Base-by-base conservation (phyloP, 2,113 vertebrate genomes). In the Pseudopipra pipra region DNA sequence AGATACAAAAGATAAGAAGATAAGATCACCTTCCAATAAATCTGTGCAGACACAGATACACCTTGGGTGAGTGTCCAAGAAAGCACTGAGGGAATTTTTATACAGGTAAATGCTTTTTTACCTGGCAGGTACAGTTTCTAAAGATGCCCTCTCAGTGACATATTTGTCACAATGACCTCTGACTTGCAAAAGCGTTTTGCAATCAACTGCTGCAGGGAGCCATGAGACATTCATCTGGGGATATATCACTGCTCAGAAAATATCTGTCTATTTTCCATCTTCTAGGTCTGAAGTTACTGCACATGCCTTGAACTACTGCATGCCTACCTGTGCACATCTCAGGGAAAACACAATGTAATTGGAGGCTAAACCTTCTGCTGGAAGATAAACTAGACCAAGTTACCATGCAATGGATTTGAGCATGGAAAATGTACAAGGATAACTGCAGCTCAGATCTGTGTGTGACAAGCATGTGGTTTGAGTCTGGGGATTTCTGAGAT, bases 331-430 rank as follows among this genome's bases (percentile, higher is more conserved):
- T 31, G 41, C 6, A 19, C 2, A 6, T 24, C 13, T 65, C 58
- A 39, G 33, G 35, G 10, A 43, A 68, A 59, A 68, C 1, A 9
- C 3, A 12, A 2, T 37, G 25, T 27, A 55, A 55, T 1, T 51
- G 33, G 25, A 55, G 33, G 11, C 3, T 28, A 75, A 82, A 63
- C 8, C 3, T 77, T 33, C 87, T 21, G 28, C 14, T 24, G n/a
- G 9, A 79, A 39, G 14, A 9, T 63, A 63, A 83, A 72, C 14
- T 37, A 39, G 46, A 67, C 16, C n/a, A 76, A 51, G 20, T 15
- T 62, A 85, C 10, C 7, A 8, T 0, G 0, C 4, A 2, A 5
- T 37, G 27, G 13, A 27, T 91, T 72, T 63, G 13, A n/a, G 12
- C 39, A 61, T 27, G 33, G 30, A 67, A 59, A 75, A 4, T 5